A percentile compares a stretch with the other conserved stretches of the same genome.
These are phyloP conservation scores for Solenopsis invicta DNA, from an alignment of 1,140 invertebrate species.

Conservation along the genomic window DNA sequence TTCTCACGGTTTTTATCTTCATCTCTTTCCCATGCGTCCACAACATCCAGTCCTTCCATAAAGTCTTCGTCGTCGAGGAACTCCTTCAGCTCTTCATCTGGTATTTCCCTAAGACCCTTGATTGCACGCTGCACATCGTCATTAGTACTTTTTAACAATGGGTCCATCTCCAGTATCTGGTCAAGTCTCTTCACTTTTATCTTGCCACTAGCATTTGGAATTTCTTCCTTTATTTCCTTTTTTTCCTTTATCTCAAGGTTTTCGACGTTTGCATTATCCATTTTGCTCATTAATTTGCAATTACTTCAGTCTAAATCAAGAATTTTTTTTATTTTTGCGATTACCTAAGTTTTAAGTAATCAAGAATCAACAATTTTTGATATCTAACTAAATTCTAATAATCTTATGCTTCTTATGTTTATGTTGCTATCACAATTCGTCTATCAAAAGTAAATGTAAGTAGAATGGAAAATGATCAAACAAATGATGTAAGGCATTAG, in stretches of 20 bases:
- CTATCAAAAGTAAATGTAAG: background rate
- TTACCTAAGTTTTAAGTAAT: slow-evolving; percentile 21
- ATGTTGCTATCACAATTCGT: background rate
- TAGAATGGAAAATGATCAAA: background rate
- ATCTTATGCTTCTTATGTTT: too few relatives aligned
- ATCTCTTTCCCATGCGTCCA: slow-evolving; percentile 84
- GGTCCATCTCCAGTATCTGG: slow-evolving; percentile 11
- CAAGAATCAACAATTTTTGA: background rate
- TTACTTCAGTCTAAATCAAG: slow-evolving; percentile 12
- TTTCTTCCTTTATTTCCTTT: background rate
- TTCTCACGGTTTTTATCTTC: slow-evolving; percentile 73
- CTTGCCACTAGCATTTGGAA: background rate
- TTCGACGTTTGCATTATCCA: background rate
- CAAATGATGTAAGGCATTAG: background rate
- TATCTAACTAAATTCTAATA: too few relatives aligned
- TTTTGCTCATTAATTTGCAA: slow-evolving; percentile 2
- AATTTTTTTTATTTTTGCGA: background rate
- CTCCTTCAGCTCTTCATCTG: slow-evolving; percentile 81
- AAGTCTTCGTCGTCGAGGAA: slow-evolving; percentile 84
- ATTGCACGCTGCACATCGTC: slow-evolving; percentile 74
- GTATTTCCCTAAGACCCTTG: slow-evolving; percentile 71
- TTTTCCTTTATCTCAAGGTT: background rate
- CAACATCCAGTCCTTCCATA: slow-evolving; percentile 82
- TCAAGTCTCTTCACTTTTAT: slow-evolving; percentile 33
- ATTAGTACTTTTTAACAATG: slow-evolving; percentile 52